Conservation (phyloP, 1,140 invertebrate genomes). For the Saccostrea glomerata region DNA sequence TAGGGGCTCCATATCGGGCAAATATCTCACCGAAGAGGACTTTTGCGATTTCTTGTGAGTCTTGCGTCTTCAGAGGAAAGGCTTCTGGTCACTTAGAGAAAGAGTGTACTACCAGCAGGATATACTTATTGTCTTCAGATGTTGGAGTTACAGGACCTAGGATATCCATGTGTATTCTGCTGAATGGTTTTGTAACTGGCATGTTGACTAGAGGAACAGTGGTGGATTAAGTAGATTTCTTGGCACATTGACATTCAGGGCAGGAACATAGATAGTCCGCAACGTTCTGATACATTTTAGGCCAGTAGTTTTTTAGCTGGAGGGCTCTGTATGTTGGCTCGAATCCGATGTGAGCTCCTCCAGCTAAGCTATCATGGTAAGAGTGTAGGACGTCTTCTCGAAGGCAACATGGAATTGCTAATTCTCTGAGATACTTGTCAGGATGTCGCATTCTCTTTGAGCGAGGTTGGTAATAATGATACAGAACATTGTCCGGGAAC, state of each 20-base stretch:
- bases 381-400: no score
- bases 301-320: no score
- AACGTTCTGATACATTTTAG: no score
- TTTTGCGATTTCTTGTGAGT: slow-evolving; percentile 48
- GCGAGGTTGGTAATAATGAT: slow-evolving; percentile 41
- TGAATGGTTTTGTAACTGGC: background rate
- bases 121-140: no score
- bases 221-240: background rate
- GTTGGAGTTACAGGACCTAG: background rate
- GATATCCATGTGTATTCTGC: slow-evolving; percentile 25
- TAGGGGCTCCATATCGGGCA: slow-evolving; percentile 56
- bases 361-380: slow-evolving; percentile 53
- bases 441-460: no score
- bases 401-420: no score
- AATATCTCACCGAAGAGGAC: slow-evolving; percentile 56
- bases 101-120: background rate
- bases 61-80: slow-evolving; percentile 53
- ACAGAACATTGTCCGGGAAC: slow-evolving; percentile 44
- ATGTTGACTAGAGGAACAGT: background rate
- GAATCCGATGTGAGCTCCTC: slow-evolving; percentile 52
- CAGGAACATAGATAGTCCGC: no score
- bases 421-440: no score
- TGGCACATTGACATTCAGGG: no score
- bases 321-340: no score
- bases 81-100: slow-evolving; percentile 45